phyloP scores from a whole-genome alignment of 1,140 invertebrate genomes.

The Brachionus sp. region DNA sequence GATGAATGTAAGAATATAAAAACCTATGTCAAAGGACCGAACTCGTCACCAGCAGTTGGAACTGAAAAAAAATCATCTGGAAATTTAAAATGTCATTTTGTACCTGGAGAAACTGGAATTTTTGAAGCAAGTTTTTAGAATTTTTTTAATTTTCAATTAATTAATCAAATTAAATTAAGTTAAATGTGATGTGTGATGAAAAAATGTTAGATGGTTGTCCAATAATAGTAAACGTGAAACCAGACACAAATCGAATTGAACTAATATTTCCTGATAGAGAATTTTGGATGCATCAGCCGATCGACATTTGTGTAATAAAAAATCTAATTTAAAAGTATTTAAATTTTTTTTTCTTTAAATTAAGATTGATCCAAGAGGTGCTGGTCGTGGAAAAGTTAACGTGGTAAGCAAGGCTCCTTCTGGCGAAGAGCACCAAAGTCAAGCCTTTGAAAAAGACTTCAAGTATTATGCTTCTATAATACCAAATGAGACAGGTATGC shows the following conservation, averaged over 20 bases:
- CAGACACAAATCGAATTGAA: conserved; percentile 66
- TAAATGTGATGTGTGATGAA: conserved; percentile 67
- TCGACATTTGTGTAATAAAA: conserved; percentile 1
- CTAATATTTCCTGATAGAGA: background rate
- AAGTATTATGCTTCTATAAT: conserved; percentile 79
- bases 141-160: conserved; percentile 10
- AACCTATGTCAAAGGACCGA: conserved; percentile 29
- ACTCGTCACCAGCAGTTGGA: conserved; percentile 18
- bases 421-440: background rate
- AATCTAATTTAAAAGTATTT: background rate
- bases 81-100: conserved; percentile 67
- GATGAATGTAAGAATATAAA: background rate
- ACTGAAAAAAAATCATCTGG: background rate
- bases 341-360: background rate
- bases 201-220: conserved; percentile 68
- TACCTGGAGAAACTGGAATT: conserved; percentile 84
- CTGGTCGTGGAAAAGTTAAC: conserved; percentile 66
- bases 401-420: conserved; percentile 68
- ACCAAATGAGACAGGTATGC: conserved; percentile 81
- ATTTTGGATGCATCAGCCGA: background rate
- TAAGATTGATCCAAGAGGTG: conserved; percentile 71
- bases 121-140: conserved; percentile 68
- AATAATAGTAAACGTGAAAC: conserved; percentile 78
- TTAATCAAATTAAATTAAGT: conserved; percentile 57
- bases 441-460: background rate